phyloP scores from a whole-genome alignment of 1,140 invertebrate species.

The Drosophila takahashii region DNA sequence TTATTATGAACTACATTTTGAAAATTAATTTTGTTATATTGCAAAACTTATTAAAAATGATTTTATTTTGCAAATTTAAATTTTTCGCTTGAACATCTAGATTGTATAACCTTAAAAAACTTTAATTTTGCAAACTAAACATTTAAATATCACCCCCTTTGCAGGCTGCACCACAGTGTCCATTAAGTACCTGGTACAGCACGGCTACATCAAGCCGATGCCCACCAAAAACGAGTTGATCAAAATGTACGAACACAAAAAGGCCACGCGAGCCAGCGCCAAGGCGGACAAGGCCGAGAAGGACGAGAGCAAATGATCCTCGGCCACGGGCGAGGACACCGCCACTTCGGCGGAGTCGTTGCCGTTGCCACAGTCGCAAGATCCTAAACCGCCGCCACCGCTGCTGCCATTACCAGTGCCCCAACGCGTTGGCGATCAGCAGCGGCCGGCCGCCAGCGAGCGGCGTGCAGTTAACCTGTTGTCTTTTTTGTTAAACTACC shows the following conservation, averaged over 20 bases:
- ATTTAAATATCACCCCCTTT: background rate
- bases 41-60: no score
- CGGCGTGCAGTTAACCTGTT: conserved; percentile 57
- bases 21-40: no score
- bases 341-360: conserved; percentile 16
- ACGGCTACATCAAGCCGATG: conserved; percentile 88
- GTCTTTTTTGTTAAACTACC: conserved; percentile 64
- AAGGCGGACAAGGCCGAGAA: conserved; percentile 62
- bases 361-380: conserved; percentile 13
- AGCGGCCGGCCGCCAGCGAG: conserved; percentile 26
- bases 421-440: conserved; percentile 16
- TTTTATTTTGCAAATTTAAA: no score
- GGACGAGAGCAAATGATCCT: conserved; percentile 66
- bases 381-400: conserved; percentile 4
- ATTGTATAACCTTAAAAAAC: no score
- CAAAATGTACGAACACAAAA: conserved; percentile 86
- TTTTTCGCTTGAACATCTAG: no score
- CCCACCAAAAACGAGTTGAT: conserved; percentile 86
- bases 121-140: no score
- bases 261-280: conserved; percentile 76
- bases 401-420: background rate
- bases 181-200: conserved; percentile 88
- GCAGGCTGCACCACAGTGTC: conserved; percentile 88
- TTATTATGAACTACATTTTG: no score
- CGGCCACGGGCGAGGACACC: conserved; percentile 2